A percentile compares a stretch with the other conserved stretches of the same genome.
Evolutionary conservation across 53 echinoderm and acorn worm species (phyloP).

Genomic region (Henricia sp.): DNA sequence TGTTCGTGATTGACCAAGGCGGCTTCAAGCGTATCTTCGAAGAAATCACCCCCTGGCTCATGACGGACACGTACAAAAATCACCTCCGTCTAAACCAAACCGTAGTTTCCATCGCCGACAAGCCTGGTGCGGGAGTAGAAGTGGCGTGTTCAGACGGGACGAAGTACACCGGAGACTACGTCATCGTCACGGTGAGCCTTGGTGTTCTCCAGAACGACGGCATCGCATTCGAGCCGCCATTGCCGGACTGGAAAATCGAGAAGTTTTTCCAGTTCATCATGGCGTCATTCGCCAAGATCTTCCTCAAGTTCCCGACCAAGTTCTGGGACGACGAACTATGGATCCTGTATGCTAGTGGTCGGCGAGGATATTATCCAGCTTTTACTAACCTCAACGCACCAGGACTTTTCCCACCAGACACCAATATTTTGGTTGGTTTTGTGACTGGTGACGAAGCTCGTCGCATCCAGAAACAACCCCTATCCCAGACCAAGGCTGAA

Average conservation of each 20-base stretch:
- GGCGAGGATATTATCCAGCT: conserved; percentile 27
- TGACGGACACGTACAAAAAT: conserved; percentile 10
- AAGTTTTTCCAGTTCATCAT: conserved; percentile 46
- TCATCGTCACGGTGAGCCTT: too few species aligned
- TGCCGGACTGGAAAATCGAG: conserved; percentile 57
- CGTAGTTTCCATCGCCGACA: not conserved
- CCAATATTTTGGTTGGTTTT: conserved; percentile 46
- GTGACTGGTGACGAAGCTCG: conserved; percentile 56
- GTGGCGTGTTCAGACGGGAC: conserved; percentile 44
- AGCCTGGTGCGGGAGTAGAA: not conserved
- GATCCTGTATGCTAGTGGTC: too few species aligned
- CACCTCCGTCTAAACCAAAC: conserved; percentile 15
- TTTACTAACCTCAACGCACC: conserved; percentile 52
- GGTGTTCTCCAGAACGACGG: too few species aligned
- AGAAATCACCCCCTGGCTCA: conserved; percentile 5
- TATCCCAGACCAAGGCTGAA: conserved; percentile 30
- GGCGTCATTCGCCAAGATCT: conserved; percentile 52
- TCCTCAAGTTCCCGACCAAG: conserved; percentile 30
- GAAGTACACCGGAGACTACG: conserved; percentile 25
- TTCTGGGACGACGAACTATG: too few species aligned
- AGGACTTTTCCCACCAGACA: conserved; percentile 36
- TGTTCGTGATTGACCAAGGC: conserved; percentile 40
- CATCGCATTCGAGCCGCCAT: conserved; percentile 22
- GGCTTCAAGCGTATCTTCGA: conserved; percentile 50
- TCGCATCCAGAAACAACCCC: conserved; percentile 31